Evolutionary conservation across 2,888 invertebrate species (phyloP), one percentile per base, ranked within the genome.

Genomic region (Timema podura): DNA sequence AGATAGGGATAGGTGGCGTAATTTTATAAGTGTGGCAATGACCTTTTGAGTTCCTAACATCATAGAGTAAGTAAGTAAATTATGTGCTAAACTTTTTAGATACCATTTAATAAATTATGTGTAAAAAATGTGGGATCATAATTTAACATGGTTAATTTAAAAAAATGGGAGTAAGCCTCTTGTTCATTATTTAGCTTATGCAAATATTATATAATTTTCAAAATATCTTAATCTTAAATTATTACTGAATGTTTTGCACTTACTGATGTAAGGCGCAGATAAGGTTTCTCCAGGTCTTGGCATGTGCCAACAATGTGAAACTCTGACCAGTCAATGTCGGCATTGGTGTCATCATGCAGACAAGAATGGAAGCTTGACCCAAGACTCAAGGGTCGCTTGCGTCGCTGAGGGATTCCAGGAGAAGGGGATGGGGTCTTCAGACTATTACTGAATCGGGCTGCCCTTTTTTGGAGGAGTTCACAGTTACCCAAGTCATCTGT

Each of bases 281-380:
- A 99, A 65, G 92, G 92, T 82, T 99, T 99, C 82, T 99, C 98
- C 78, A 99, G 84, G 80, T 97, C 94, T 80, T 87, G 88, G 83
- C 96, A 96, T 30, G 95, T 95, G 74, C 98, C 99, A 76, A 97
- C 91, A 79, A 99, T 93, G 81, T 95, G 95, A 82, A 92, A 88
- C 80, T 91, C 90, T 76, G 89, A 88, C 83, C 94, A 88, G 83
- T 95, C 95, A 83, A 93, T 89, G 77, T 92, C 83, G 69, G 80
- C 91, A 73, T 87, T 87, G 74, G 88, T 85, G 72, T 82, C 81
- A 76, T 89, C 90, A 75, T 89, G 88, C 7, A 70, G 16, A 57
- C 46, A 48, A 30, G 64, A 67, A 68, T 65, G 70, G 61, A 69
- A 48, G 30, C 67, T 68, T 2, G 70, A 51, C 64, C 69, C 73